Evolutionary conservation across 2,888 invertebrate species (phyloP).

Genomic region (Plagodis pulveraria): DNA sequence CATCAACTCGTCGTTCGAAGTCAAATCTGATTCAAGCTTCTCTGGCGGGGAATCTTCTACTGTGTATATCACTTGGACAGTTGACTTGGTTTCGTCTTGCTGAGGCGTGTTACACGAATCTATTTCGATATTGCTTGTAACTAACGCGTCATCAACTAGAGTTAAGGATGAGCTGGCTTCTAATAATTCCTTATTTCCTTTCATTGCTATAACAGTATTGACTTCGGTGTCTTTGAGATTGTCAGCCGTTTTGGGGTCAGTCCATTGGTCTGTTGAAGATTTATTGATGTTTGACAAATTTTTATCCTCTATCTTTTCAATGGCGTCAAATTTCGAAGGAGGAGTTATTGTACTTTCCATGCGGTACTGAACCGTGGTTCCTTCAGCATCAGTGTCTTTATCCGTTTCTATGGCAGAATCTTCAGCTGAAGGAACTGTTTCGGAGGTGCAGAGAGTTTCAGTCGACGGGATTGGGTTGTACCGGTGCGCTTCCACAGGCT

Average conservation of each 20-base stretch:
- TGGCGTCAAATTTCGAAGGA: constrained; percentile 36
- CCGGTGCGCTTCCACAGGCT: constrained; percentile 47
- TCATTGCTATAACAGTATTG: constrained; percentile 71
- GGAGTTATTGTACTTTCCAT: constrained; percentile 20
- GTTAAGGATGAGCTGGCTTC: constrained; percentile 64
- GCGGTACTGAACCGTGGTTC: constrained; percentile 32
- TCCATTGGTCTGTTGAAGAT: constrained; percentile 47
- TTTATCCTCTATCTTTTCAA: constrained; percentile 26
- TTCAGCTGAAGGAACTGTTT: constrained; percentile 19
- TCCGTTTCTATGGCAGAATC: constrained; percentile 4
- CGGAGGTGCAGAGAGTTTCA: constrained; percentile 21
- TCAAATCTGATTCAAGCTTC: constrained; percentile 42
- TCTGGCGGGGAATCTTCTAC: constrained; percentile 31
- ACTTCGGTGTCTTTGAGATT: constrained; percentile 52
- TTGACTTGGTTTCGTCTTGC: constrained; percentile 28
- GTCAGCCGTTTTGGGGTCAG: constrained; percentile 38
- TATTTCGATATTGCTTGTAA: constrained; percentile 29
- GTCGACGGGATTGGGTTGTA: constrained; percentile 52
- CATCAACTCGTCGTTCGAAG: constrained; percentile 39
- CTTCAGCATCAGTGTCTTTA: constrained; percentile 24
- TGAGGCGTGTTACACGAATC: constrained; percentile 5
- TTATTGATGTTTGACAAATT: constrained; percentile 43
- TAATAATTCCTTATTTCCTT: constrained; percentile 60
- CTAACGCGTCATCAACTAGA: constrained; percentile 61
- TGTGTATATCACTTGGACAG: constrained; percentile 49